A percentile compares a stretch with the other conserved stretches of the same genome.
Evolutionary conservation across 1,140 invertebrate species (phyloP).

Genomic region (Aradophagus sp.): DNA sequence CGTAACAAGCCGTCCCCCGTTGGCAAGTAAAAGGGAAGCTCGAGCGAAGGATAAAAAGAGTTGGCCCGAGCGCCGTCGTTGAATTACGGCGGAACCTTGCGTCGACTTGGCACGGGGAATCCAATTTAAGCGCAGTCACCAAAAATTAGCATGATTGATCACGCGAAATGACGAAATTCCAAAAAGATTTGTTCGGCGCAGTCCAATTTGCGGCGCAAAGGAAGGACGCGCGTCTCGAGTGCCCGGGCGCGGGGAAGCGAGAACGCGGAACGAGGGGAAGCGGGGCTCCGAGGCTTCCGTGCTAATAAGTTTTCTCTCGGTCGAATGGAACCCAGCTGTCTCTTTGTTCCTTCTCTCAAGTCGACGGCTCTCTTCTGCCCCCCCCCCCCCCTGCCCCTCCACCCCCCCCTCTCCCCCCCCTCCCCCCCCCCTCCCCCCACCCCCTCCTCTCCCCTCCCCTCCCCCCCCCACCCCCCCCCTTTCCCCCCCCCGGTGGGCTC

Average conservation of each 20-base stretch:
- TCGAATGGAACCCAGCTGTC: constrained; percentile 57
- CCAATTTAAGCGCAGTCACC: constrained; percentile 16
- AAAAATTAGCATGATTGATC: constrained; percentile 35
- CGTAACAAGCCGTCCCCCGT: too few species aligned
- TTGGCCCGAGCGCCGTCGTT: background rate
- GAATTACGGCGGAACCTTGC: background rate
- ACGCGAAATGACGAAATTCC: constrained; percentile 20
- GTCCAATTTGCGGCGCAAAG: constrained; percentile 19
- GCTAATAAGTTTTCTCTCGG: constrained; percentile 60
- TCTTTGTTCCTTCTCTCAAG: constrained; percentile 54
- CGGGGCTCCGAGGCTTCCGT: constrained; percentile 37
- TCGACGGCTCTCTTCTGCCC: constrained; percentile 33
- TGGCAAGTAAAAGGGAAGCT: background rate
- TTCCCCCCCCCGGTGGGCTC: too few species aligned
- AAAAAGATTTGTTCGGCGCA: constrained; percentile 15
- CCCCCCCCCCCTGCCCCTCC: constrained; percentile 13
- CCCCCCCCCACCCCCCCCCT: constrained; percentile 13
- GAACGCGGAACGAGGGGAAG: constrained; percentile 28
- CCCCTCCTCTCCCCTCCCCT: constrained; percentile 12
- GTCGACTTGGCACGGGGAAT: background rate
- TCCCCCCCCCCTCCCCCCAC: background rate
- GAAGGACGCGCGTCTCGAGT: too few species aligned
- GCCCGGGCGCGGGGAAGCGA: too few species aligned
- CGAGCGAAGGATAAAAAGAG: too few species aligned
- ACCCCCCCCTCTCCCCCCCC: constrained; percentile 3